Evolutionary conservation across 2,888 invertebrate species (phyloP).

Genomic region (Metellina segmentata): DNA sequence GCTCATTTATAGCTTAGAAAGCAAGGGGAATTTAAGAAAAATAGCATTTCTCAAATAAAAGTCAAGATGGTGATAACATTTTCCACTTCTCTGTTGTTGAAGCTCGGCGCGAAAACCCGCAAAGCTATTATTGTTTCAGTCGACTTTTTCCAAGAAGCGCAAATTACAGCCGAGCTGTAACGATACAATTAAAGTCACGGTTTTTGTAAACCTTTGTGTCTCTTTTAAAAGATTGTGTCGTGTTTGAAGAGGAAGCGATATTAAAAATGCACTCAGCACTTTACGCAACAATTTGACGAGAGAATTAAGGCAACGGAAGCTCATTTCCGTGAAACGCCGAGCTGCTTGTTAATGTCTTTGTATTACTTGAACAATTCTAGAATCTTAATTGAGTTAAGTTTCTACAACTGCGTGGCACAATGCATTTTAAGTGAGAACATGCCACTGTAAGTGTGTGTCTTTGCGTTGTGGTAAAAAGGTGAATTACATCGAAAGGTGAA

Average conservation of each 20-base stretch:
- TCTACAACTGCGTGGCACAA: background rate
- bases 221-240: constrained; percentile 5
- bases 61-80: background rate
- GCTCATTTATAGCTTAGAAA: background rate
- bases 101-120: background rate
- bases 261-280: constrained; percentile 1
- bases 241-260: background rate
- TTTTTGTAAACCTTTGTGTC: constrained; percentile 7
- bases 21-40: background rate
- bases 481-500: no score
- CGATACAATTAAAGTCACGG: constrained; percentile 30
- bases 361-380: constrained; percentile 35
- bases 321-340: background rate
- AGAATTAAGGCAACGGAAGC: constrained; percentile 34
- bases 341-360: constrained; percentile 9
- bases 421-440: background rate
- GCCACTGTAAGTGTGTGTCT: no score
- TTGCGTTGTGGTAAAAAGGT: no score
- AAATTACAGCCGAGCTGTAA: constrained; percentile 25
- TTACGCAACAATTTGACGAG: background rate
- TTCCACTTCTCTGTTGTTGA: background rate
- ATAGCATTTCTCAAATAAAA: constrained; percentile 12
- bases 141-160: background rate
- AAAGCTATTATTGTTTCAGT: constrained; percentile 12
- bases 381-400: constrained; percentile 26